These are phyloP conservation scores for Poeciliopsis infans DNA, from an alignment of 2,797 vertebrate species.

Conservation along the genomic window DNA sequence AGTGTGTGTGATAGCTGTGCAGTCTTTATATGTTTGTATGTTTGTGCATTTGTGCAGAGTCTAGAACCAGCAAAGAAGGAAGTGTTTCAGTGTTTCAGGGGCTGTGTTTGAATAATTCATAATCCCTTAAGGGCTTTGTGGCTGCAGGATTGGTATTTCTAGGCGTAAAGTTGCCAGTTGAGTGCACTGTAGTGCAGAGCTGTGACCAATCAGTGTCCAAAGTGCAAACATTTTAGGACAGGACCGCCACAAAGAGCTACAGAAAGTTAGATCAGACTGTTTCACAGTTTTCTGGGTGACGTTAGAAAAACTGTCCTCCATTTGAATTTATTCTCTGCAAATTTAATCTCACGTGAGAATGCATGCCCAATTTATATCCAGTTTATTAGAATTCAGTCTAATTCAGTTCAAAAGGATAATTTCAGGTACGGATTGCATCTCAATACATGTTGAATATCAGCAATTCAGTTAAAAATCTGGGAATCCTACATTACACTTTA, in stretches of 20 bases:
- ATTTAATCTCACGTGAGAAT: background rate
- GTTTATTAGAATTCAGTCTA: background rate
- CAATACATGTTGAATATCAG: background rate
- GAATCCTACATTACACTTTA: background rate
- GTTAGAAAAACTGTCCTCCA: background rate
- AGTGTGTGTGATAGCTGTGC: constrained; percentile 27
- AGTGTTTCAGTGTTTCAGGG: constrained; percentile 71
- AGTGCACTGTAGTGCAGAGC: constrained; percentile 34
- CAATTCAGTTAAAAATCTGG: background rate
- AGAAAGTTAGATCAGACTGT: background rate
- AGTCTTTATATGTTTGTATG: background rate
- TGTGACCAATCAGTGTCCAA: constrained; percentile 37
- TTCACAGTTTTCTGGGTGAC: background rate
- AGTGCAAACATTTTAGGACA: constrained; percentile 19
- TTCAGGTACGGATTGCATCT: background rate
- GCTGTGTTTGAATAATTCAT: constrained; percentile 78
- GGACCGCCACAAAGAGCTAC: background rate
- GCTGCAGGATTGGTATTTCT: constrained; percentile 45
- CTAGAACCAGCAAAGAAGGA: constrained; percentile 55
- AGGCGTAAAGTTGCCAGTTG: constrained; percentile 17
- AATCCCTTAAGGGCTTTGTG: constrained; percentile 53
- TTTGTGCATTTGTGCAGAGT: constrained; percentile 20
- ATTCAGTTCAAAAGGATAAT: background rate
- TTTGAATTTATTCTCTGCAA: background rate
- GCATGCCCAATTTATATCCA: background rate